These are phyloP conservation scores for Dolichallabes microphthalmus DNA, from an alignment of 2,113 vertebrate species.

Conservation along the genomic window DNA sequence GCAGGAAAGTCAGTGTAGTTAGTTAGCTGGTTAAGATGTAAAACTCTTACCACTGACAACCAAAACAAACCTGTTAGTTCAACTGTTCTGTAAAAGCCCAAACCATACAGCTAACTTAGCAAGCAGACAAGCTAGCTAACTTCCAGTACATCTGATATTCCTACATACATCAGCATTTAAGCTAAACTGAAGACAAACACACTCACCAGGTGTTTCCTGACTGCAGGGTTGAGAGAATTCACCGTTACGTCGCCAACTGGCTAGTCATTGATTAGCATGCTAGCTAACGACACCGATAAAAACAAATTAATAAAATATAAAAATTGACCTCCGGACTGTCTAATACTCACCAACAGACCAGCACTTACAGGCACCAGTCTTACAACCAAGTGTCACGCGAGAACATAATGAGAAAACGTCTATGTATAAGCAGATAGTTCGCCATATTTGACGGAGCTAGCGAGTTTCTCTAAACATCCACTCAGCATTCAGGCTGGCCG, in stretches of 20 bases:
- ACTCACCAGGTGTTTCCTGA: neutral
- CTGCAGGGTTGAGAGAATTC: neutral
- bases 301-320: too few species aligned
- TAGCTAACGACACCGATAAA: neutral
- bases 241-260: neutral
- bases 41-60: neutral
- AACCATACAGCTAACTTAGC: neutral
- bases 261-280: neutral
- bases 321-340: neutral
- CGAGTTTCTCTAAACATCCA: neutral
- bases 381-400: neutral
- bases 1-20: neutral
- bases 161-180: neutral
- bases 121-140: neutral
- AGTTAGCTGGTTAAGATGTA: neutral
- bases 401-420: neutral
- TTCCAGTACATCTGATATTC: neutral
- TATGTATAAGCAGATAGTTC: too few species aligned
- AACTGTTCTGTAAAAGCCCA: neutral
- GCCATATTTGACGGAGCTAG: neutral
- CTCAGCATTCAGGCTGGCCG: neutral
- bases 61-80: neutral
- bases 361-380: neutral
- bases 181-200: too few species aligned
- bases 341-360: neutral